A percentile compares a stretch with the other conserved stretches of the same genome.
Evolutionary conservation across 2,888 invertebrate species (phyloP).

Genomic region (Polyploca ridens): DNA sequence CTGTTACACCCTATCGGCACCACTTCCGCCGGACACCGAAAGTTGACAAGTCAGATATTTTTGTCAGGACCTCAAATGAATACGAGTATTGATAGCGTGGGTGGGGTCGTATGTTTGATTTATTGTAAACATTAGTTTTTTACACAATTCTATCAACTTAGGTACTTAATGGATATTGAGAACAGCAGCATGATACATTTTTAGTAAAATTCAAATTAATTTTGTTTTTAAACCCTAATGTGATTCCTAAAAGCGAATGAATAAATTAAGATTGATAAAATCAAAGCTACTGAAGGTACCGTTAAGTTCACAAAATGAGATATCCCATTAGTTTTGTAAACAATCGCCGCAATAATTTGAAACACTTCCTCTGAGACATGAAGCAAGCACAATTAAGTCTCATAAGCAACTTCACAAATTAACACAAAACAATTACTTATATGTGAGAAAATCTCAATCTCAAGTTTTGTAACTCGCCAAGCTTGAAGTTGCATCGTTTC

Average conservation of each 20-base stretch:
- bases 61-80: slow-evolving; percentile 14
- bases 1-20: slow-evolving; percentile 66
- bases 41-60: slow-evolving; percentile 29
- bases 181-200: background rate
- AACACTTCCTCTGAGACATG: background rate
- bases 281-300: background rate
- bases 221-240: too few relatives aligned
- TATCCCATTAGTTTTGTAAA: background rate
- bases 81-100: slow-evolving; percentile 7
- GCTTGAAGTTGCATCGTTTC: background rate
- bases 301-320: background rate
- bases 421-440: slow-evolving; percentile 15
- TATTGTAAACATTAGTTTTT: background rate
- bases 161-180: background rate
- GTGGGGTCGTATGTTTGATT: background rate
- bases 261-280: background rate
- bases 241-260: too few relatives aligned
- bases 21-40: slow-evolving; percentile 78
- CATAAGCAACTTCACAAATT: slow-evolving; percentile 2
- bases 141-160: background rate
- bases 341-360: background rate
- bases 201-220: too few relatives aligned
- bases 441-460: slow-evolving; percentile 16
- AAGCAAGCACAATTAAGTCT: background rate
- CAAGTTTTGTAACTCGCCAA: slow-evolving; percentile 3